These are phyloP conservation scores for Menidia menidia DNA, from an alignment of 2,797 vertebrate genomes.

Conservation along the genomic window DNA sequence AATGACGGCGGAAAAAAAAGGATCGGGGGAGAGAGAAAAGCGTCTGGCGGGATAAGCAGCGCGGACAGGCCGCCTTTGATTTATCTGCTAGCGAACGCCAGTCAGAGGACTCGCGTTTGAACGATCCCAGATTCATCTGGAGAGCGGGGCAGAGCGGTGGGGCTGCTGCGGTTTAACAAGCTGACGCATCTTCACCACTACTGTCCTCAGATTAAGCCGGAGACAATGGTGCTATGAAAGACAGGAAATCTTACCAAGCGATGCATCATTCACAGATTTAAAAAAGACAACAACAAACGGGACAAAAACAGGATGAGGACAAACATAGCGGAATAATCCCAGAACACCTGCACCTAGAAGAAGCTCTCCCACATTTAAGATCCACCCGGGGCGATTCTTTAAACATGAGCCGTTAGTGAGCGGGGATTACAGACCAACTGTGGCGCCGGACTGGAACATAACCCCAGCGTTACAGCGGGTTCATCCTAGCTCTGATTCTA, in stretches of 20 bases:
- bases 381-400: constrained; percentile 22
- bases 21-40: not conserved
- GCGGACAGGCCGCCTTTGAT: constrained; percentile 22
- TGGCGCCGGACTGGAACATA: constrained; percentile 23
- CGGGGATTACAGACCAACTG: constrained; percentile 50
- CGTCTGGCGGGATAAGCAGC: constrained; percentile 10
- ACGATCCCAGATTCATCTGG: constrained; percentile 55
- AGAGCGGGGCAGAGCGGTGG: constrained; percentile 2
- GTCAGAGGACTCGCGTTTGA: constrained; percentile 38
- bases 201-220: constrained; percentile 9
- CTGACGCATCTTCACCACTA: constrained; percentile 21
- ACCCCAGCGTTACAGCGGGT: constrained; percentile 12
- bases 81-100: constrained; percentile 34
- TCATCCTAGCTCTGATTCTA: constrained; percentile 34
- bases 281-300: not conserved
- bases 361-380: constrained; percentile 42
- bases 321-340: constrained; percentile 30
- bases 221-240: not conserved
- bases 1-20: constrained; percentile 24
- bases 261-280: constrained; percentile 3
- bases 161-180: constrained; percentile 29
- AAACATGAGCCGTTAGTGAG: constrained; percentile 25
- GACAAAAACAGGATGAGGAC: constrained; percentile 8
- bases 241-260: not conserved
- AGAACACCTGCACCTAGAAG: constrained; percentile 10